Base-by-base conservation (phyloP, 37 sponge, comb jelly and placozoan genomes). In the Ianthella basta region DNA sequence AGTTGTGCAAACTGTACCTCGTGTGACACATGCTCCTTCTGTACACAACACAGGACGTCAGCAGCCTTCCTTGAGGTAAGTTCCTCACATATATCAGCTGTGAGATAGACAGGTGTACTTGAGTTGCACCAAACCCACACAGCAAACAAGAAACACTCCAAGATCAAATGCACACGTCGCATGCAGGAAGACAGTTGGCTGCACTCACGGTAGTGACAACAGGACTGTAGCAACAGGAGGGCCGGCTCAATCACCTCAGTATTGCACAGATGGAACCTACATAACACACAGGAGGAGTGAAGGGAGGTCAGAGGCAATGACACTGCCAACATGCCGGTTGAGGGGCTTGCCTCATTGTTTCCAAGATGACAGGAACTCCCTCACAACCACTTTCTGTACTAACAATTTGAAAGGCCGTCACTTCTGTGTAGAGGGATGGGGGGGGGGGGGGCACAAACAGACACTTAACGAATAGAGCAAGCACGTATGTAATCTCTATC, bases 171-270 rank as follows among this genome's bases (percentile, higher is more conserved):
- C 33, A 4, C 33, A 33, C 23, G 23, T 32, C 1, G 41, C 53
- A 15, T 0, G 2, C n/a, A 21, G 20, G 16, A 0, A 53, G 37
- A 0, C 14, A 15, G n/a, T 40, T 36, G 14, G 32, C 27, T 35
- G 37, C 24, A 37, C 86, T 83, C 29, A 90, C 91, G 77, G 20
- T 86, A 88, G 65, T 12, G 24, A 18, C 90, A 54, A 14, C 89
- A 32, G 4, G 61, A 85, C 27, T 66, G 55, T 56, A 91, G 56
- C 35, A 91, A 55, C 14, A 55, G n/a, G 0, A 81, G 81, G 25
- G 79, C 79, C 29, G 23, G 89, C 82, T 91, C 92, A 18, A 88
- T 85, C 81, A 91, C 90, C 57, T 91, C 85, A 34, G 63, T 60
- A 63, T 88, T 63, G 4, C 14, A 30, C 29, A 81, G 20, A 80